Evolutionary conservation across 2,113 vertebrate genomes (phyloP).

Genomic region (Microcebus griseorufus): DNA sequence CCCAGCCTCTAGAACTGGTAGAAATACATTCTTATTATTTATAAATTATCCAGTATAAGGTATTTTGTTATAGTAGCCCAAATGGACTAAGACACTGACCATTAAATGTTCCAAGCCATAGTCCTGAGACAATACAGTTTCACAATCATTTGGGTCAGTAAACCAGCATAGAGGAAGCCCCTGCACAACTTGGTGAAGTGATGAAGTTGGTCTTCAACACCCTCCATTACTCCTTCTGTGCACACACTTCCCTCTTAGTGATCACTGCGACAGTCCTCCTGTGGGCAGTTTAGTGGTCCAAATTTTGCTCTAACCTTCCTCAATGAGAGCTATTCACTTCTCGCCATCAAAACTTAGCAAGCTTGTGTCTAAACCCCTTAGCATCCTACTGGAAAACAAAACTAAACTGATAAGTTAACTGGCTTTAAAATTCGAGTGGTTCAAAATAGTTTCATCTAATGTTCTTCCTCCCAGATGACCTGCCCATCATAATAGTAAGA

Average conservation of each 20-base stretch:
- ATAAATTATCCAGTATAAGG: background rate
- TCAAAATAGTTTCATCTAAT: background rate
- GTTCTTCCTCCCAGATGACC: background rate
- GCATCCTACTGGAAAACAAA: background rate
- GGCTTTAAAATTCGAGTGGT: background rate
- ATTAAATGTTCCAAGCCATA: background rate
- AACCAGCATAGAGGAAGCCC: background rate
- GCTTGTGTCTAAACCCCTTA: background rate
- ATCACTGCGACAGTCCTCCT: background rate
- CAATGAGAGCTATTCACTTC: background rate
- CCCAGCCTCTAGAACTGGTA: background rate
- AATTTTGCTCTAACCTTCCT: background rate
- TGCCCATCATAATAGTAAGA: background rate
- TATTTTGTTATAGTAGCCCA: background rate
- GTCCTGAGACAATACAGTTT: background rate
- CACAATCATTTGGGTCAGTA: background rate
- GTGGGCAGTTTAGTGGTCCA: background rate
- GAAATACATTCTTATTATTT: background rate
- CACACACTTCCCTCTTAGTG: background rate
- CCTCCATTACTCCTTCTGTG: background rate
- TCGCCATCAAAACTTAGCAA: background rate
- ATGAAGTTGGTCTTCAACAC: background rate
- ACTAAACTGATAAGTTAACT: background rate
- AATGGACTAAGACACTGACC: background rate
- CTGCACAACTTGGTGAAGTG: background rate